Evolutionary conservation across 2,888 invertebrate genomes (phyloP), one percentile per base, ranked within the genome.

Genomic region (Nudaria mundana): DNA sequence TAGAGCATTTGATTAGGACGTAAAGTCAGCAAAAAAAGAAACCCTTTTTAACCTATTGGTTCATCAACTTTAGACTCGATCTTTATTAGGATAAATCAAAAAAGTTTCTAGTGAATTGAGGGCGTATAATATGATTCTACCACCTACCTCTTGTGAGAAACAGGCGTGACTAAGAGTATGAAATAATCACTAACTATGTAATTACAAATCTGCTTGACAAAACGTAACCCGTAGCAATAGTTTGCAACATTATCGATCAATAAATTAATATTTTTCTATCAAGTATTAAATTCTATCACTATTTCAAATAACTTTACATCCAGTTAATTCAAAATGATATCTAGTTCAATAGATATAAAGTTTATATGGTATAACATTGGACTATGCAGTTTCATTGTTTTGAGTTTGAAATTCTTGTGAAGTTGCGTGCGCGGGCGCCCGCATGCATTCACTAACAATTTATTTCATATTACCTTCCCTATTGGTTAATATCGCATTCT

Each of bases 381-480:
- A 10, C 15, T 25, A 23, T 44, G 47, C 39, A 51, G 59, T 63
- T 70, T 59, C 34, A 49, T 39, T 56, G 48, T 67, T 69, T 52
- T 47, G 37, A 25, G 24, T 43, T 45, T 37, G 37, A 36, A 41
- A 40, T 38, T 49, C 45, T 52, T 52, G 56, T 63, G 63, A 55
- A 52, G 54, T 51, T 44, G 50, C 45, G 56, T 41, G 71, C 71
- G 77, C 82, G 83, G 83, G 84, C 68, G 71, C 87, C 87, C 87
- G 86, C 87, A 87, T 83, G 44, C 38, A 48, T 38, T 39, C 60
- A 63, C 56, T 63, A 66, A 72, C 72, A 76, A 80, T 79, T 81
- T 76, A 72, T 75, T 68, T 71, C 64, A 71, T 72, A 73, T 75
- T 82, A 82, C 77, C 81, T 85, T 84, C 76, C 76, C 78, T 81